Evolutionary conservation across 2,113 vertebrate species (phyloP).

Genomic region (Bucco capensis): DNA sequence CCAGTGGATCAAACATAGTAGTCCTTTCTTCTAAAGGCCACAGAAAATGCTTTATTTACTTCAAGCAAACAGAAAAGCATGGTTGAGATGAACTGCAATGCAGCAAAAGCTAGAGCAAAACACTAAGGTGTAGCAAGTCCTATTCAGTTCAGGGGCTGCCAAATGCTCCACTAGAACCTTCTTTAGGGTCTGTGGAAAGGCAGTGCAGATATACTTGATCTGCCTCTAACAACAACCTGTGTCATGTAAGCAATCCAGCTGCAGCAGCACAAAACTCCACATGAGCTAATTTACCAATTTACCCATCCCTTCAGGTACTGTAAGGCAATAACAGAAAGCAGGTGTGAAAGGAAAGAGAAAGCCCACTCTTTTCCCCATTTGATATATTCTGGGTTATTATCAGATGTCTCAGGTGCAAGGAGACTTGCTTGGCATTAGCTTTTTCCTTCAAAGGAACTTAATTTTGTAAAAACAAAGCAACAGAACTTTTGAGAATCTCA

Average conservation of each 20-base stretch:
- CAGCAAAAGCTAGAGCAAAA: neutral
- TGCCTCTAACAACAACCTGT: neutral
- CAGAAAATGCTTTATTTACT: neutral
- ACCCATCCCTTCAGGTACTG: neutral
- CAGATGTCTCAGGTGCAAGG: neutral
- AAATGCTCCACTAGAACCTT: neutral
- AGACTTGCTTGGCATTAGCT: neutral
- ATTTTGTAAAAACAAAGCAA: neutral
- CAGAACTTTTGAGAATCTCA: neutral
- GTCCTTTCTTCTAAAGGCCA: neutral
- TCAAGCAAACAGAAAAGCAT: neutral
- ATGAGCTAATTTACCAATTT: neutral
- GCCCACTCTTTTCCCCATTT: neutral
- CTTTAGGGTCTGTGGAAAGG: neutral
- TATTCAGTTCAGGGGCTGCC: neutral
- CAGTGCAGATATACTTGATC: neutral
- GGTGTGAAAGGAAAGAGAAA: neutral
- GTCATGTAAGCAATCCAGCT: neutral
- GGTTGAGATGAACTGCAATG: neutral
- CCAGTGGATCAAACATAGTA: neutral
- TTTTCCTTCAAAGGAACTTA: neutral
- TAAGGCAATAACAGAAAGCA: neutral
- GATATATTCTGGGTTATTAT: neutral
- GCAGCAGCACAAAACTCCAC: neutral
- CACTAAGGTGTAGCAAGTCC: neutral